Evolutionary conservation across 2,888 invertebrate genomes (phyloP), one percentile per base, ranked within the genome.

Genomic region (Hyposoter dolosus): DNA sequence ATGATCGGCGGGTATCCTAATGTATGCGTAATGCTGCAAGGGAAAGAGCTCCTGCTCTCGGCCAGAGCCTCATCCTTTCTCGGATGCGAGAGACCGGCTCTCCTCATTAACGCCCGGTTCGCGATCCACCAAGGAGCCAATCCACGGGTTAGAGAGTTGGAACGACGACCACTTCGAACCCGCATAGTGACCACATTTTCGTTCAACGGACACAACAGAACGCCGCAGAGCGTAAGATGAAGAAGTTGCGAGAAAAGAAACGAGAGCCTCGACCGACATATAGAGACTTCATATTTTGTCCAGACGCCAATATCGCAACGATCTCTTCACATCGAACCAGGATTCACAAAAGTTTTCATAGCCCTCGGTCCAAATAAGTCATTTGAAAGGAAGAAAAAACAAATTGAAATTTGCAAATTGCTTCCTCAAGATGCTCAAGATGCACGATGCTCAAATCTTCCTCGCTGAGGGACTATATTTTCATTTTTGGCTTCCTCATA

Each of bases 51-150:
- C 3, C 56, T 40, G 40, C 40, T 40, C 40, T 40, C 66, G 45
- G 56, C 43, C 23, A 28, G 47, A 56, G 69, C 5, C 53, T 83
- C 76, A 56, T 60, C 72, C 75, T 76, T 45, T 84, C 72, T 77
- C 65, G 43, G 19, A 56, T 45, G 81, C 63, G 74, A 19, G 74
- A 17, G 71, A 50, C 86, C 89, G 89, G 88, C 89, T 91, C 90
- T 92, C 92, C 93, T 93, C 93, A 93, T 93, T 93, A 93, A 93
- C 93, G 93, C 93, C 92, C 90, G 86, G 87, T 85, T 86, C 47
- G 60, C 88, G 88, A 86, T 68, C 32, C 75, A 40, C 78, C 63
- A 81, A 71, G 83, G 68, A 80, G 80, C 40, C 77, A 69, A 35
- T 71, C 15, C 75, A 28, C 7, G 71, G 66, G 32, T 28, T 40